These are phyloP conservation scores for Salmo trutta DNA, from an alignment of 2,797 vertebrate species.

Conservation along the genomic window DNA sequence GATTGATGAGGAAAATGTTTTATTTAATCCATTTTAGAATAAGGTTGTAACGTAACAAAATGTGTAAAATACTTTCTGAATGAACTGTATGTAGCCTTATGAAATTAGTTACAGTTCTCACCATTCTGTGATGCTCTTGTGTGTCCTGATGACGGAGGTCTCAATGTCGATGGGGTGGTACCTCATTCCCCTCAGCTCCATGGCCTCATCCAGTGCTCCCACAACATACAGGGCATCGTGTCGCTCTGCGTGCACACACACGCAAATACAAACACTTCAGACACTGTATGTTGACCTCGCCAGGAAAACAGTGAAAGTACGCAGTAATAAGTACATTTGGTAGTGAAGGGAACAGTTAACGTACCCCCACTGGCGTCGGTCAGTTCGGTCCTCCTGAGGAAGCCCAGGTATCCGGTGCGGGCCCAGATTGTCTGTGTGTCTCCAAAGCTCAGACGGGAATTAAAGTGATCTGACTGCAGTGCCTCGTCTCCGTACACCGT, in stretches of 20 bases:
- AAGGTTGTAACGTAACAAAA: too few species aligned
- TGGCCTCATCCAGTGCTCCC: conserved; percentile 95
- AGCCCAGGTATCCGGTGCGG: conserved; percentile 94
- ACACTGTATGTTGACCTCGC: too few species aligned
- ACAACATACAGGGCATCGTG: conserved; percentile 97
- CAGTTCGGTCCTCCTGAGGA: conserved; percentile 94
- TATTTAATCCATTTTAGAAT: too few species aligned
- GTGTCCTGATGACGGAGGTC: conserved; percentile 94
- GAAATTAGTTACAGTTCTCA: conserved; percentile 57
- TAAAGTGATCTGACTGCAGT: conserved; percentile 96
- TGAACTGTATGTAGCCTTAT: background rate
- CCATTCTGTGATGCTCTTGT: conserved; percentile 98
- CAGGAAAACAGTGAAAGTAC: too few species aligned
- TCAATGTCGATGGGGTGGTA: conserved; percentile 99
- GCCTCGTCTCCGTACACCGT: conserved; percentile 97
- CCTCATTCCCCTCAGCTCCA: conserved; percentile 96
- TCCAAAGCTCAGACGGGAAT: conserved; percentile 93
- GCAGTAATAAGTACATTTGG: background rate
- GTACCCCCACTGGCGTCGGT: conserved; percentile 96
- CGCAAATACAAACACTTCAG: background rate
- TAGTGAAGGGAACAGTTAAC: background rate
- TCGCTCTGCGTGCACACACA: conserved; percentile 77
- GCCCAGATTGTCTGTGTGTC: conserved; percentile 97
- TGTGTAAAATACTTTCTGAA: too few species aligned
- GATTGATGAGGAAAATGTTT: too few species aligned